These are phyloP conservation scores for Cinara cedri DNA, from an alignment of 2,888 invertebrate genomes.

Conservation along the genomic window DNA sequence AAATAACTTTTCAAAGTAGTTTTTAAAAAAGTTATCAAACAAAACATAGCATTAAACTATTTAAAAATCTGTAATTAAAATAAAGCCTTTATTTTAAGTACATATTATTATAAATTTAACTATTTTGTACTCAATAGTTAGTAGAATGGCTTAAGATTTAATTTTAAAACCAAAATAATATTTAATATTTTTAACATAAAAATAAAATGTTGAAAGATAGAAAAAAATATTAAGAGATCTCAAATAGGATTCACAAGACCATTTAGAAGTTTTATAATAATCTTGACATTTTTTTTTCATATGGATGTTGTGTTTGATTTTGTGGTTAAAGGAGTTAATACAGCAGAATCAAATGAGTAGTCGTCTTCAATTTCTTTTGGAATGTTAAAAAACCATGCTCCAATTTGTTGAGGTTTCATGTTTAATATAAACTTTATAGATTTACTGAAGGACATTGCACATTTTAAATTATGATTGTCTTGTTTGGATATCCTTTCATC, in stretches of 20 bases:
- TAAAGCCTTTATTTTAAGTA: too few relatives aligned
- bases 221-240: slow-evolving; percentile 25
- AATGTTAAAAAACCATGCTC: slow-evolving; percentile 40
- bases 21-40: neutral
- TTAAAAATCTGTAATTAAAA: neutral
- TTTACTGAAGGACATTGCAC: neutral
- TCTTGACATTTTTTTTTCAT: neutral
- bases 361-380: slow-evolving; percentile 40
- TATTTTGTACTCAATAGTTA: neutral
- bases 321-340: neutral
- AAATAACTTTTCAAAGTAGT: too few relatives aligned
- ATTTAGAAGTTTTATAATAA: neutral
- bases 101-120: neutral
- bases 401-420: slow-evolving; percentile 11
- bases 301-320: neutral
- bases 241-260: slow-evolving; percentile 38
- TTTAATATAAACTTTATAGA: slow-evolving; percentile 24
- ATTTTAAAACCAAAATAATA: neutral
- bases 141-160: neutral
- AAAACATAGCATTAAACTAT: neutral
- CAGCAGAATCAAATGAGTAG: slow-evolving; percentile 18
- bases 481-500: neutral
- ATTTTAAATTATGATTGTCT: neutral
- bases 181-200: neutral
- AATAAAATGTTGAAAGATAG: neutral